Evolutionary conservation across 2,888 invertebrate species (phyloP).

Genomic region (Acleris literana): DNA sequence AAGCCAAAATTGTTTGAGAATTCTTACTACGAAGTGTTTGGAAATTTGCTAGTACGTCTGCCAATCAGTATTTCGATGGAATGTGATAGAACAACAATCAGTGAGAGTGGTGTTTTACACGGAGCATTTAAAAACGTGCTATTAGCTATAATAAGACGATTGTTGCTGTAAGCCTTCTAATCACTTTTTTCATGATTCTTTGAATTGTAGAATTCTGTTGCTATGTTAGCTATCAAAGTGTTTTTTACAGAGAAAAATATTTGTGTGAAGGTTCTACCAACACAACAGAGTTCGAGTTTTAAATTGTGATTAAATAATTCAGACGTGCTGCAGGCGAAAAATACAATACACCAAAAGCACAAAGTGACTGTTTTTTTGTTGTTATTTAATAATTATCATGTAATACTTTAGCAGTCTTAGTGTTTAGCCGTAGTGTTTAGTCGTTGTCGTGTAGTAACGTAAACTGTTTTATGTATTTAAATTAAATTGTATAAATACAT

Average conservation of each 20-base stretch:
- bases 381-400: too few species aligned
- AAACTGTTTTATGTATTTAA: background rate
- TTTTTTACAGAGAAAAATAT: background rate
- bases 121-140: slow-evolving; percentile 7
- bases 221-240: background rate
- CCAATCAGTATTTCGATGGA: slow-evolving; percentile 7
- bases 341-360: too few species aligned
- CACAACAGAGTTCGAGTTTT: too few species aligned
- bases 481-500: background rate
- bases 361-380: background rate
- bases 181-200: background rate
- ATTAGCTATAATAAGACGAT: slow-evolving; percentile 7
- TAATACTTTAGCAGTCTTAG: too few species aligned
- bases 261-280: too few species aligned
- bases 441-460: too few species aligned
- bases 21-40: slow-evolving; percentile 15
- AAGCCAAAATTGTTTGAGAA: background rate
- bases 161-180: slow-evolving; percentile 8
- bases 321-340: too few species aligned
- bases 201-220: background rate
- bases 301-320: too few species aligned
- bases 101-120: slow-evolving; percentile 18
- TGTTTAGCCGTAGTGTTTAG: too few species aligned
- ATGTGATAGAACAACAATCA: slow-evolving; percentile 13
- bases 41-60: slow-evolving; percentile 13